A percentile compares a stretch with the other conserved stretches of the same genome.
Conservation (phyloP, 1,140 invertebrate genomes). For the Drosophila takahashii region DNA sequence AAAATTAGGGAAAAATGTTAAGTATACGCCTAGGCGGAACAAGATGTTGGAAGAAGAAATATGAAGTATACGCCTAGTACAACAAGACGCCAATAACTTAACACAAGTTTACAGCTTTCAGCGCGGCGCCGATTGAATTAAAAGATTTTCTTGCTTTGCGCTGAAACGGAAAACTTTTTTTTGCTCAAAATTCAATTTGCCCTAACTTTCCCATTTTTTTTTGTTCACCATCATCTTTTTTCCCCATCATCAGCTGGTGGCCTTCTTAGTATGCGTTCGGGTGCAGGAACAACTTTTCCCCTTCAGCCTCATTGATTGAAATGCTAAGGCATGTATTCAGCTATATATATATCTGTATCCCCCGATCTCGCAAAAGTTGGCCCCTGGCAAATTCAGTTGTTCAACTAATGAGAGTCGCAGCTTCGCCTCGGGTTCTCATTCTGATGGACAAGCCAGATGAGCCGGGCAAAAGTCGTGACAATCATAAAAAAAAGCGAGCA, state of each 20-base stretch:
- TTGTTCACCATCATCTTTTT: conserved; percentile 10
- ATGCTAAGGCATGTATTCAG: conserved; percentile 41
- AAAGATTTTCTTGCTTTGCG: conserved; percentile 23
- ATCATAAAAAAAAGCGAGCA: conserved; percentile 42
- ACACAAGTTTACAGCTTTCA: conserved; percentile 24
- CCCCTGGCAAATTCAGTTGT: conserved; percentile 62
- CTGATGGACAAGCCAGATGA: conserved; percentile 47
- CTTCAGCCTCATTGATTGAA: conserved; percentile 63
- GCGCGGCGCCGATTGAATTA: conserved; percentile 36
- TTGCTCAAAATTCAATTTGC: conserved; percentile 72
- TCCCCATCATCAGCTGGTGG: conserved; percentile 52
- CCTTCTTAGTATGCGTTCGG: conserved; percentile 69
- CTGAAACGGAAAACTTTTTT: conserved; percentile 53
- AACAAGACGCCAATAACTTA: conserved; percentile 66
- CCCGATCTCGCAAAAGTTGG: conserved; percentile 19
- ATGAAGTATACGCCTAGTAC: conserved; percentile 70
- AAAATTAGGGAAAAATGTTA: conserved; percentile 46
- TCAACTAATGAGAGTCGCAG: conserved; percentile 69
- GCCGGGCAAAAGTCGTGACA: conserved; percentile 58
- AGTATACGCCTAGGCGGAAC: conserved; percentile 63
- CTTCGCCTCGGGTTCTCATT: conserved; percentile 39
- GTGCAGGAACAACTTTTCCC: conserved; percentile 58
- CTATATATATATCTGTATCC: conserved; percentile 13
- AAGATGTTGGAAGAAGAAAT: conserved; percentile 9
- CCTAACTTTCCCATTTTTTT: conserved; percentile 50